Conservation (phyloP, 2,888 invertebrate species). For the Synergus laeviventris region DNA sequence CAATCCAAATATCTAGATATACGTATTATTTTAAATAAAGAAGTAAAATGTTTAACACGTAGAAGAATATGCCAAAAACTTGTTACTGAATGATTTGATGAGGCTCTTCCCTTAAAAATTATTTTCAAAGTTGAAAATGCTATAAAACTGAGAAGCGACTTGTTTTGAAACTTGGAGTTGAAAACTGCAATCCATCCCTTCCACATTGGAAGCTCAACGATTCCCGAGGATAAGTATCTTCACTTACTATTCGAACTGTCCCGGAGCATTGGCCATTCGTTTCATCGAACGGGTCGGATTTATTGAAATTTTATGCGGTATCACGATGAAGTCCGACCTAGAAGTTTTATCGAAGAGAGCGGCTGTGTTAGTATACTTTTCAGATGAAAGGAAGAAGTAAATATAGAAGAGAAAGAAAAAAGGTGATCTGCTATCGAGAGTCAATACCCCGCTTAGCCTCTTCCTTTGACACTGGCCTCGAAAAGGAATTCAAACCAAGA, state of each 20-base stretch:
- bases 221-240: constrained; percentile 53
- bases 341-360: constrained; percentile 60
- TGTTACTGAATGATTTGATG: not conserved
- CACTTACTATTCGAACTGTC: constrained; percentile 56
- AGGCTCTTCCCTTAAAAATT: not conserved
- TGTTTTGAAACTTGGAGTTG: not conserved
- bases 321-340: constrained; percentile 62
- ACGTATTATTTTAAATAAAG: too few relatives aligned
- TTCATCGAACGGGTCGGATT: constrained; percentile 58
- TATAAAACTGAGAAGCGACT: not conserved
- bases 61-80: not conserved
- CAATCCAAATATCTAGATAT: too few relatives aligned
- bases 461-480: constrained; percentile 18
- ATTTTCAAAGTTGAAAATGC: not conserved
- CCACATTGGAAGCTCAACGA: constrained; percentile 13
- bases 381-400: constrained; percentile 52
- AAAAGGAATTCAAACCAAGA: constrained; percentile 37
- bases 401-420: constrained; percentile 23
- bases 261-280: constrained; percentile 59
- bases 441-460: constrained; percentile 54
- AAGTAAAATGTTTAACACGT: not conserved
- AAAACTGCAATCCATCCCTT: not conserved
- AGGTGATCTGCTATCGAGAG: constrained; percentile 50
- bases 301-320: constrained; percentile 67
- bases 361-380: constrained; percentile 50